Base-by-base conservation (phyloP, 2,113 vertebrate genomes). In the Haemorhous mexicanus region DNA sequence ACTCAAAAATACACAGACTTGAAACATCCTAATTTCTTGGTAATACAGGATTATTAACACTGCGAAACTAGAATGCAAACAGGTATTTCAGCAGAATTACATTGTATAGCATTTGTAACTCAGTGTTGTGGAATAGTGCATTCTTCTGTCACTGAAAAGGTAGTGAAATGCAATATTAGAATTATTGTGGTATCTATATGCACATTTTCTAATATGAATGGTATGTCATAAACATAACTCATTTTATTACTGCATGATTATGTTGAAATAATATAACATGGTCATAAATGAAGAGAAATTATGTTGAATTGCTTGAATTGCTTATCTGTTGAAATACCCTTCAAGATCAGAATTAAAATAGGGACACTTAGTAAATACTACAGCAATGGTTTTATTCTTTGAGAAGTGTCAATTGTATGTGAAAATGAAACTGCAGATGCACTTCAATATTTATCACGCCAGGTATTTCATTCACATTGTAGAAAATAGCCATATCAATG, bases 181-280 rank as follows among this genome's bases (percentile, higher is more conserved):
- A 95, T 97, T 97, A 98, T 79, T 97, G 84, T 93, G 95, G 93
- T 95, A 96, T 96, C 95, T 96, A 83, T 93, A 93, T 19, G 73
- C 96, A 97, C 94, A 95, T 97, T 98, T 97, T 98, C 97, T 96
- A 97, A 94, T 97, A 96, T 92, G 90, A 98, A 97, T 97, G 68
- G 80, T 74, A 70, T 79, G 68, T 89, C 94, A 98, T 97, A 97
- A 98, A 97, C 95, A 97, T 97, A 98, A 97, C 93, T 98, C 96
- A 95, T 84, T 94, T 90, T 88, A 87, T 95, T 93, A 91, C 83
- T 70, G 50, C 84, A 43, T 90, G 95, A 97, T 98, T 98, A 97
- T 96, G 89, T 96, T 98, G 96, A 97, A 98, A 98, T 97, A 98
- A 98, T 98, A 97, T 82, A 98, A 93, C 92, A 75, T 75, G 92